Evolutionary conservation across 2,888 invertebrate genomes (phyloP).

Genomic region (Heliconius hortense): DNA sequence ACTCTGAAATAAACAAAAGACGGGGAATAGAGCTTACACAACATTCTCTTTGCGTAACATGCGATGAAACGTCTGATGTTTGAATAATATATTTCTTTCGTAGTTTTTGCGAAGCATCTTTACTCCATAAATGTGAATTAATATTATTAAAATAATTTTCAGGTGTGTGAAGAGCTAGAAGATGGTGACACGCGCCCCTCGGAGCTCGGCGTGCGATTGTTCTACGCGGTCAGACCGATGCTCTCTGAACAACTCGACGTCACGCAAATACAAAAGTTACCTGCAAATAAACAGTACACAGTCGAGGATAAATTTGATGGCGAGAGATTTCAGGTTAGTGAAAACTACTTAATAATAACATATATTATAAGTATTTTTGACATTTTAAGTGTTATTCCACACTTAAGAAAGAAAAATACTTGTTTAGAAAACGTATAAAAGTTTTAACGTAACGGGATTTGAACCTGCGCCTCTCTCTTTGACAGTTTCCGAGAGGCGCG

Average conservation of each 20-base stretch:
- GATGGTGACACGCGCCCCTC: constrained; percentile 84
- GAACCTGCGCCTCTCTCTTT: no score
- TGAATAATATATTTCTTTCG: not conserved
- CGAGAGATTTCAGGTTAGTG: constrained; percentile 90
- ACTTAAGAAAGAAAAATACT: no score
- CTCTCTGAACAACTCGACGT: constrained; percentile 88
- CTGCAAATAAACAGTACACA: constrained; percentile 77
- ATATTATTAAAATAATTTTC: constrained; percentile 1
- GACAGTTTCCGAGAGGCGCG: no score
- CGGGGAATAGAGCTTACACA: no score
- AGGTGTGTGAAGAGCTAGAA: constrained; percentile 86
- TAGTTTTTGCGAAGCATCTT: not conserved
- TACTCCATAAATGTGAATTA: not conserved
- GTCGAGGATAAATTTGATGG: constrained; percentile 96
- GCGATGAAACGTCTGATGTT: no score
- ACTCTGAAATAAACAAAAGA: no score
- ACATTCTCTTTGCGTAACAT: no score
- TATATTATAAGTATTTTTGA: no score
- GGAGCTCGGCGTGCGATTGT: constrained; percentile 86
- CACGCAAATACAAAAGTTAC: constrained; percentile 81
- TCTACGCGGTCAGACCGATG: constrained; percentile 94
- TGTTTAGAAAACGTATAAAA: no score
- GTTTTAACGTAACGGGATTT: no score
- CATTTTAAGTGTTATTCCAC: no score
- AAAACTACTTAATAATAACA: not conserved